A percentile compares a stretch with the other conserved stretches of the same genome.
Conservation (phyloP, 1,140 invertebrate genomes). For the Papilio helenus region DNA sequence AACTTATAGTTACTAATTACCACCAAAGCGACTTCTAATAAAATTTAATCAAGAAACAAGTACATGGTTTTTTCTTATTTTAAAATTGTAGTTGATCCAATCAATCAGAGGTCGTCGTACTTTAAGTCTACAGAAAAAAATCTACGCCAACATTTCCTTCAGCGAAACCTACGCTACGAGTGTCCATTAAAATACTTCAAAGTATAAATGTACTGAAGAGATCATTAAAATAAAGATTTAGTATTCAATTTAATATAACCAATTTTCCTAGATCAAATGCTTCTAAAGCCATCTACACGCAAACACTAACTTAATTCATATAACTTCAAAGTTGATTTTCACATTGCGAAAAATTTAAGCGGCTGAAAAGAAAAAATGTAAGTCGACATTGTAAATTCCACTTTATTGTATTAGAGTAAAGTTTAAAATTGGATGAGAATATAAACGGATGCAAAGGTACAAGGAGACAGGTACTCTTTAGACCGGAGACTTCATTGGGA, state of each 20-base stretch:
- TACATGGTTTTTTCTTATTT: neutral
- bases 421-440: slow-evolving; percentile 14
- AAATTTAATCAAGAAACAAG: too few species aligned
- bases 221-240: slow-evolving; percentile 41
- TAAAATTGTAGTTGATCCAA: neutral
- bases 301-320: slow-evolving; percentile 6
- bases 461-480: slow-evolving; percentile 35
- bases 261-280: slow-evolving; percentile 37
- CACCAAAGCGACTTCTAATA: too few species aligned
- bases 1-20: too few species aligned
- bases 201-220: slow-evolving; percentile 33
- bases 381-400: neutral
- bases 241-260: slow-evolving; percentile 40
- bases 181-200: slow-evolving; percentile 36
- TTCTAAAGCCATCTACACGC: slow-evolving; percentile 3
- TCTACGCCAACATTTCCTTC: slow-evolving; percentile 20
- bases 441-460: slow-evolving; percentile 20
- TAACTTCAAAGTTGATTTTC: neutral
- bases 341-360: neutral
- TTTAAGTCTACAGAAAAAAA: slow-evolving; percentile 25
- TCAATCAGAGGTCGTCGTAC: neutral
- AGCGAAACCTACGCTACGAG: neutral
- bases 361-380: neutral
- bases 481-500: slow-evolving; percentile 39
- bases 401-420: neutral